Base-by-base conservation (phyloP, 2,113 vertebrate genomes). In the Chionomys nivalis region DNA sequence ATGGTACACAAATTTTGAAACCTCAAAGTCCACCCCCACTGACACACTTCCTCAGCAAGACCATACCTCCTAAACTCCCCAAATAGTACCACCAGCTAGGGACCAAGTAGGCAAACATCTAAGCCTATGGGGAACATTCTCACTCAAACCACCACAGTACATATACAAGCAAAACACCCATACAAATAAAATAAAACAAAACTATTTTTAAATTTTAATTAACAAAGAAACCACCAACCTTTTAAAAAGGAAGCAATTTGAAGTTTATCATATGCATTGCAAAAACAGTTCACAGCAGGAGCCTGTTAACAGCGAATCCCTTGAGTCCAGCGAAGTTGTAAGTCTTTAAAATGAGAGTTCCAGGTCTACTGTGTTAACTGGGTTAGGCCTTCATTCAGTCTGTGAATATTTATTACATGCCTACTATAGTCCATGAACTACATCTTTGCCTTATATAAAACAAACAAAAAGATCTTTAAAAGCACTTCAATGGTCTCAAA, bases 341-440 rank as follows among this genome's bases (percentile, higher is more conserved):
- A 42, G 23, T 89, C 82, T 96, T 81, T 87, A 14, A 96, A 95
- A 95, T 91, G 70, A 93, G 72, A 86, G 90, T 95, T 95, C 66
- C 36, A 78, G 78, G 70, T 96, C 63, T 72, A 89, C 76, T n/a
- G 66, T 79, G 76, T 96, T 96, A 78, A 95, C 47, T 28, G 87
- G 89, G 65, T 65, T 72, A 95, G 93, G 93, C 52, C 16, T 90
- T 85, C 87, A 86, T 91, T 96, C 96, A 81, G 68, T 90, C 89
- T 55, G 70, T 47, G 90, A 77, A 73, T 87, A 83, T 49, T 92
- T 89, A 92, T 96, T 93, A 95, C 93, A 76, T 79, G 61, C 79
- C 49, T 90, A 88, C 77, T 58, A 47, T 39, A 23, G 87, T n/a
- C 82, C 78, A 87, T 95, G 89, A 52, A 92, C 61, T 55, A 52